phyloP scores from a whole-genome alignment of 2,888 invertebrate genomes.

The Lochmaea capreae region DNA sequence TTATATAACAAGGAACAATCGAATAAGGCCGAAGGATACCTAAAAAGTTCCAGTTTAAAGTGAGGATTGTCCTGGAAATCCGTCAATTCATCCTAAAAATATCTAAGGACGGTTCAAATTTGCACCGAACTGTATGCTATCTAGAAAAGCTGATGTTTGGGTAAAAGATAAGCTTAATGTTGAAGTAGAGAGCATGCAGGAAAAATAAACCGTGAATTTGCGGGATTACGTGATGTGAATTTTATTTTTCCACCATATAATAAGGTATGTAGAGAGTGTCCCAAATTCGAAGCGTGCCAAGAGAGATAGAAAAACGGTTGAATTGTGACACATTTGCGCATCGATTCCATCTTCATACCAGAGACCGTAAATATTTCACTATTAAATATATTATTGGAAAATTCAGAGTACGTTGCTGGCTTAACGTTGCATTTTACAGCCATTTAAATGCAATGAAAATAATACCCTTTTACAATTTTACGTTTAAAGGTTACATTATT shows the following conservation, averaged over 20 bases:
- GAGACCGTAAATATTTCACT: too few relatives aligned
- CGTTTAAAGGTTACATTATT: conserved; percentile 2
- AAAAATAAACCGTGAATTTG: not conserved
- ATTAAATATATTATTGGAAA: too few relatives aligned
- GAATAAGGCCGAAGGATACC: not conserved
- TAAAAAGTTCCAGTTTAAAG: not conserved
- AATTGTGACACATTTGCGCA: too few relatives aligned
- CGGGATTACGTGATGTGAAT: not conserved
- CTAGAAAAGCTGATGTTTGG: not conserved
- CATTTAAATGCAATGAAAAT: not conserved
- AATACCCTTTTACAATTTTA: not conserved
- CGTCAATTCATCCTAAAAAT: not conserved
- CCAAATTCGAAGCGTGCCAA: too few relatives aligned
- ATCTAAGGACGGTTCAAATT: not conserved
- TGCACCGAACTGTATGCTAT: not conserved
- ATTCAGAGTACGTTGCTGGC: not conserved
- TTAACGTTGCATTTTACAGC: not conserved
- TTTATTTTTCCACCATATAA: not conserved
- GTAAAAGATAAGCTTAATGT: not conserved
- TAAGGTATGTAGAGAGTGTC: too few relatives aligned
- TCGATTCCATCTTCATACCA: too few relatives aligned
- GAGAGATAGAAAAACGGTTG: too few relatives aligned
- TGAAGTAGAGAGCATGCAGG: not conserved
- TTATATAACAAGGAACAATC: not conserved
- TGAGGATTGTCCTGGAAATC: not conserved